Percentiles rank a stretch among this genome's conserved stretches.
These are phyloP conservation scores for Crotalus tigris DNA, from an alignment of 2,113 vertebrate genomes.

Conservation along the genomic window DNA sequence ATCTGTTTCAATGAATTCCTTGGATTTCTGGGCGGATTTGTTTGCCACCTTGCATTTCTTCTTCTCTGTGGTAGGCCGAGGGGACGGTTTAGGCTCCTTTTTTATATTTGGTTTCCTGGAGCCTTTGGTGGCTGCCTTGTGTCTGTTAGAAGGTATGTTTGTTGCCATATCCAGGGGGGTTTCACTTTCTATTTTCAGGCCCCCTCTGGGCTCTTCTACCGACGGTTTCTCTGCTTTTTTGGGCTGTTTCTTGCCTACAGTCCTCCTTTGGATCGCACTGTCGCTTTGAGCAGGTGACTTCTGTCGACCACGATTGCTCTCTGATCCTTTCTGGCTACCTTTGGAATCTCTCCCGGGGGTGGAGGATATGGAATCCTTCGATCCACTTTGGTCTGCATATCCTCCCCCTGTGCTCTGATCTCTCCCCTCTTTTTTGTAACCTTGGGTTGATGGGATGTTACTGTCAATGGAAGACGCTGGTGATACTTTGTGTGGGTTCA, in stretches of 20 bases:
- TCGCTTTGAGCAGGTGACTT: conserved; percentile 96
- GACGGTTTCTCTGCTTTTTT: conserved; percentile 92
- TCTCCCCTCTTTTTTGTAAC: conserved; percentile 90
- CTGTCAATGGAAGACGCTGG: conserved; percentile 93
- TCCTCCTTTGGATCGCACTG: conserved; percentile 78
- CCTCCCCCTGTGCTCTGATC: conserved; percentile 79
- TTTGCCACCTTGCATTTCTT: conserved; percentile 86
- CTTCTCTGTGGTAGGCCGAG: conserved; percentile 82
- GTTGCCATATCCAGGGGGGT: conserved; percentile 84
- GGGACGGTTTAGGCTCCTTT: conserved; percentile 91
- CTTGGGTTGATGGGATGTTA: conserved; percentile 84
- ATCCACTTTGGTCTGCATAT: conserved; percentile 79
- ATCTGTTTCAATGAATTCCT: conserved; percentile 93
- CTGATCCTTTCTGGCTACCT: conserved; percentile 84
- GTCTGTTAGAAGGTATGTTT: conserved; percentile 80
- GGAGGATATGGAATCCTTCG: conserved; percentile 83
- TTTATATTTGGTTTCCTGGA: conserved; percentile 91
- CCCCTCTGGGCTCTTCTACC: conserved; percentile 88
- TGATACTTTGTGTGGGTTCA: conserved; percentile 87
- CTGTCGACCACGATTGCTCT: conserved; percentile 84
- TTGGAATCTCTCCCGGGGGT: conserved; percentile 85
- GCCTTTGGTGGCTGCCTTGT: conserved; percentile 92
- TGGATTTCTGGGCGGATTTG: conserved; percentile 90
- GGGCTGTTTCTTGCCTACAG: conserved; percentile 93
- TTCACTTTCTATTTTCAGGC: conserved; percentile 93